Conservation (phyloP, 2,888 invertebrate species). For the Volucella bombylans region DNA sequence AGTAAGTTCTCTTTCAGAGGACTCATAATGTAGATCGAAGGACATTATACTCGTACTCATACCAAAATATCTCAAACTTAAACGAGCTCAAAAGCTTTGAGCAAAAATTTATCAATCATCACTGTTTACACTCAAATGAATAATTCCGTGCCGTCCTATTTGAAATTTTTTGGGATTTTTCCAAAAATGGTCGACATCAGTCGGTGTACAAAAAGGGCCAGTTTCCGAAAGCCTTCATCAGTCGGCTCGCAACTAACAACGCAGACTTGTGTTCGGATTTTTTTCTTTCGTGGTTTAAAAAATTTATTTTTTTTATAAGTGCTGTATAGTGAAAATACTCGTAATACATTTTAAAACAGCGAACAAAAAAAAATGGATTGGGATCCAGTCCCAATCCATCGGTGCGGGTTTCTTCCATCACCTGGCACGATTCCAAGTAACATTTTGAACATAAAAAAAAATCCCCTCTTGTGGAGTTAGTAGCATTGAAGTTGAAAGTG, state of each 20-base stretch:
- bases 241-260: conserved; percentile 63
- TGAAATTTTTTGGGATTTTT: conserved; percentile 49
- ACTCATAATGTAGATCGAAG: neutral
- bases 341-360: neutral
- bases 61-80: neutral
- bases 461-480: neutral
- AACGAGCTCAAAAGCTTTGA: conserved; percentile 28
- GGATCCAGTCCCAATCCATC: conserved; percentile 11
- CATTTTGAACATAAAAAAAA: neutral
- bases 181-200: conserved; percentile 31
- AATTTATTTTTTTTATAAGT: too few relatives aligned
- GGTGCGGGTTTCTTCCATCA: conserved; percentile 45
- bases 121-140: neutral
- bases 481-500: conserved; percentile 23
- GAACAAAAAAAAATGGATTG: neutral
- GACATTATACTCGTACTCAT: neutral
- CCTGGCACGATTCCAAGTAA: conserved; percentile 58
- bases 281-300: neutral
- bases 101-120: neutral
- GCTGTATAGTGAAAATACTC: too few relatives aligned
- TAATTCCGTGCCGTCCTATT: conserved; percentile 9
- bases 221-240: conserved; percentile 43
- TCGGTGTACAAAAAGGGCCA: conserved; percentile 64
- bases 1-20: too few relatives aligned
- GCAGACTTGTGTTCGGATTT: conserved; percentile 45